Percentiles rank a stretch among this genome's conserved stretches.
Conservation (phyloP, 2,113 vertebrate species). For the Syrrhaptes paradoxus region DNA sequence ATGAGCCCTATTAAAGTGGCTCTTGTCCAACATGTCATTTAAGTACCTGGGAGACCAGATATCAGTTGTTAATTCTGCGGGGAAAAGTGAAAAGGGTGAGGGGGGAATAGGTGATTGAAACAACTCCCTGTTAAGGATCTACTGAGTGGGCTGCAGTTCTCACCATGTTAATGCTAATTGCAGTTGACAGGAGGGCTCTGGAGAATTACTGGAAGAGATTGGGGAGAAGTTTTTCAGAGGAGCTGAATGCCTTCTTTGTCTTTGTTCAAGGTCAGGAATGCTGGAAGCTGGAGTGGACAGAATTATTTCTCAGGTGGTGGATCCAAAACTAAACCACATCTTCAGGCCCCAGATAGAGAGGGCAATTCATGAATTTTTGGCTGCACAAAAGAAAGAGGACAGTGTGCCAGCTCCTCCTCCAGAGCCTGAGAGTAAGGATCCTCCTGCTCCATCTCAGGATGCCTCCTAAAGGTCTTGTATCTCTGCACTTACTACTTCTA, state of each 20-base stretch:
- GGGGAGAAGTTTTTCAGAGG: conserved; percentile 43
- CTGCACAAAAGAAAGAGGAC: conserved; percentile 83
- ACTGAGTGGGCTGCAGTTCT: conserved; percentile 29
- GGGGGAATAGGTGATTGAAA: conserved; percentile 30
- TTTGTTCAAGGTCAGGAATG: conserved; percentile 90
- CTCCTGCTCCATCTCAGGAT: conserved; percentile 80
- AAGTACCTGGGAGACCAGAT: conserved; percentile 58
- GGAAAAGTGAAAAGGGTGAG: neutral
- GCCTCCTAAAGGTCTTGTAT: conserved; percentile 83
- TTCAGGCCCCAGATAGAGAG: conserved; percentile 94
- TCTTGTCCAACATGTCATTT: conserved; percentile 19
- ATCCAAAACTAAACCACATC: conserved; percentile 89
- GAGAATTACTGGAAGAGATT: conserved; percentile 29
- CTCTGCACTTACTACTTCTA: neutral
- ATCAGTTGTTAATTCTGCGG: conserved; percentile 33
- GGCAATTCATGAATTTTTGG: conserved; percentile 90
- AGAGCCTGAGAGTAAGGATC: conserved; percentile 85
- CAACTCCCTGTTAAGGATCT: conserved; percentile 42
- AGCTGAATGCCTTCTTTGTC: conserved; percentile 82
- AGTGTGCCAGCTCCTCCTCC: conserved; percentile 75
- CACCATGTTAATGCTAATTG: conserved; percentile 70
- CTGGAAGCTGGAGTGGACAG: conserved; percentile 92
- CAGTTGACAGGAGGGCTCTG: conserved; percentile 76
- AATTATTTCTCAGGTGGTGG: conserved; percentile 95
- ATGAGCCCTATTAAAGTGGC: conserved; percentile 19